Base-by-base conservation (phyloP, 2,113 vertebrate genomes). In the Eclectus roratus region DNA sequence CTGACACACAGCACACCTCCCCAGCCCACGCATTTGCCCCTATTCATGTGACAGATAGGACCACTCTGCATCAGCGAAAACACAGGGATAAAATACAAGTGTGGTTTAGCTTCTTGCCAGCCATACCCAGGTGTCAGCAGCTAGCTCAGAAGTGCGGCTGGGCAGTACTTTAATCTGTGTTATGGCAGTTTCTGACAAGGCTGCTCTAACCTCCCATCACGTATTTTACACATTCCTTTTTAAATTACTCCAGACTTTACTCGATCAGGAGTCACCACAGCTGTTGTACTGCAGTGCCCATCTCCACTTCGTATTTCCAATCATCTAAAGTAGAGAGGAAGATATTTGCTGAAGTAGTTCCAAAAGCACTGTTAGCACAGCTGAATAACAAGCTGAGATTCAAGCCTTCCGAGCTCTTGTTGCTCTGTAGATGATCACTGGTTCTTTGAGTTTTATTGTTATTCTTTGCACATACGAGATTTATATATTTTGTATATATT, bases 1-100 rank as follows among this genome's bases (percentile, higher is more conserved):
- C 56, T 39, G 15, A 29, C 0, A 3, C 11, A 53, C 0, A 2
- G 41, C 19, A 5, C 28, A 18, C 27, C 43, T 53, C 33, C 52
- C 37, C 13, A 4, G 43, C 49, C 52, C 8, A 0, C 1, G 1
- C 9, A 0, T 6, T 31, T 17, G 5, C n/a, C 14, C 2, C 25
- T 50, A 7, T 58, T 52, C 11, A 2, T 5, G 0, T 0, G 21
- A 46, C 60, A 1, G 2, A 33, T 29, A 4, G 3, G 0, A 11
- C 65, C 19, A 0, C 25, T 19, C 53, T 1, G 2, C 3, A 1
- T 13, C 25, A 5, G 10, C 13, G 25, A 43, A 55, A 77, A 17
- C 12, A 18, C 2, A 3, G 7, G 3, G 27, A 39, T 19, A n/a
- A 65, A 65, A 53, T 4, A 47, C 1, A 2, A 28, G 46, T 0